Conservation (phyloP, 2,888 invertebrate species). For the Rhabditoides inermis region DNA sequence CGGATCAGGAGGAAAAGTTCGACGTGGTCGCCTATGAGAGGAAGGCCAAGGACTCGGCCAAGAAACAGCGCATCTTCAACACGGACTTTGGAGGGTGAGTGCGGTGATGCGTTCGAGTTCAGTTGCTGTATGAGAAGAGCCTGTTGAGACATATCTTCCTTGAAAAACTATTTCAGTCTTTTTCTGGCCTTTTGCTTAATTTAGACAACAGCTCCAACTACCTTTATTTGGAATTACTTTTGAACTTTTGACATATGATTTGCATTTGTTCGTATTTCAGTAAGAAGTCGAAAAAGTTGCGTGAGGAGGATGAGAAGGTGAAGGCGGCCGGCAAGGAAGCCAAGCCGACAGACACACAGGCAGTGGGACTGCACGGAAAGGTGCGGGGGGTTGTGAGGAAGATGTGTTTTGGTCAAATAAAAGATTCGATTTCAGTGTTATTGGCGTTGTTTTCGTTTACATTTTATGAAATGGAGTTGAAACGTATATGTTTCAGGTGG, state of each 20-base stretch:
- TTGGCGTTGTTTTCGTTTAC: no score
- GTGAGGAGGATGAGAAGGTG: slow-evolving; percentile 1
- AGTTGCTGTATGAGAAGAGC: no score
- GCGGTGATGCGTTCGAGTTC: no score
- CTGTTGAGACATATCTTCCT: no score
- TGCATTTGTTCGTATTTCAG: no score
- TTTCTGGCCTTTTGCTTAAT: no score
- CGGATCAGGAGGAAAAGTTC: slow-evolving; percentile 70
- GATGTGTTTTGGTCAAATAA: neutral
- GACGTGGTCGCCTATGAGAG: slow-evolving; percentile 70
- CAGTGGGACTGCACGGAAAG: neutral
- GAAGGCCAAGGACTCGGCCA: slow-evolving; percentile 66
- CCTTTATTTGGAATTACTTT: no score
- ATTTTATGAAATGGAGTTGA: neutral
- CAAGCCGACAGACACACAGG: no score
- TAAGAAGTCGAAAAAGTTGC: slow-evolving; percentile 7
- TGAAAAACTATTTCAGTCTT: no score
- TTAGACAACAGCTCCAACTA: no score
- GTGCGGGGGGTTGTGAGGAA: neutral
- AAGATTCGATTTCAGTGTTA: neutral
- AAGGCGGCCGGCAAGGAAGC: neutral
- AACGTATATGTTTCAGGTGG: neutral
- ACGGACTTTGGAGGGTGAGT: slow-evolving; percentile 21
- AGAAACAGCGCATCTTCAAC: slow-evolving; percentile 69
- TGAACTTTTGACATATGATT: no score